Evolutionary conservation across 2,888 invertebrate species (phyloP).

Genomic region (Sarcophaga variegata): DNA sequence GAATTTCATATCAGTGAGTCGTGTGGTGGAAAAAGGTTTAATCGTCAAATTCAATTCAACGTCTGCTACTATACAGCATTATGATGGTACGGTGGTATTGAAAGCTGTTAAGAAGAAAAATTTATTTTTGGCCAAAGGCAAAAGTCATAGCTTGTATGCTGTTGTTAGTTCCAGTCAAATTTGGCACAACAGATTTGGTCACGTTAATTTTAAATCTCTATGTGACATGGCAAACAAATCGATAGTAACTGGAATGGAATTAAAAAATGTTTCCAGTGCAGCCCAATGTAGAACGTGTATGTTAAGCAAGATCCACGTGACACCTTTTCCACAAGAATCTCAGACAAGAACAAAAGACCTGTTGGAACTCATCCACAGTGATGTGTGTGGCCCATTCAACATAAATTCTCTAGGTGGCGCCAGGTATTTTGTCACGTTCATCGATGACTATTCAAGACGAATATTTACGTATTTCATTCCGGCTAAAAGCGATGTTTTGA

Average conservation of each 20-base stretch:
- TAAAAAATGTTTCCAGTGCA: neutral
- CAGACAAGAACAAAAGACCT: conserved; percentile 4
- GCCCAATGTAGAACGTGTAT: conserved; percentile 20
- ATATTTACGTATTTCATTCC: conserved; percentile 37
- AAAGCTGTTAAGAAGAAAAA: neutral
- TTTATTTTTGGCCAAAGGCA: conserved; percentile 8
- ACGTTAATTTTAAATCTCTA: conserved; percentile 50
- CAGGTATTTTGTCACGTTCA: conserved; percentile 45
- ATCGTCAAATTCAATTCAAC: conserved; percentile 26
- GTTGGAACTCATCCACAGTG: too few relatives aligned
- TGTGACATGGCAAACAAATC: conserved; percentile 30
- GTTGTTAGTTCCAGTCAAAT: neutral
- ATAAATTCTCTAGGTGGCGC: conserved; percentile 43
- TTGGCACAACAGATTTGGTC: conserved; percentile 60
- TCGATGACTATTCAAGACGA: conserved; percentile 30
- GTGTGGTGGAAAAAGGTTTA: conserved; percentile 34
- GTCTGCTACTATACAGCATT: conserved; percentile 6
- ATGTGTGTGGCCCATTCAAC: conserved; percentile 38
- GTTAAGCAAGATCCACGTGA: conserved; percentile 44
- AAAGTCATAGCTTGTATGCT: neutral
- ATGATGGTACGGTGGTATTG: neutral
- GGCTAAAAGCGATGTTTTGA: conserved; percentile 32
- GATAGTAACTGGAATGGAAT: conserved; percentile 43
- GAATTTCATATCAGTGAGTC: conserved; percentile 46
- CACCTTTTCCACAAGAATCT: conserved; percentile 33